Base-by-base conservation (phyloP, 2,113 vertebrate species). In the Bostrychus sinensis region DNA sequence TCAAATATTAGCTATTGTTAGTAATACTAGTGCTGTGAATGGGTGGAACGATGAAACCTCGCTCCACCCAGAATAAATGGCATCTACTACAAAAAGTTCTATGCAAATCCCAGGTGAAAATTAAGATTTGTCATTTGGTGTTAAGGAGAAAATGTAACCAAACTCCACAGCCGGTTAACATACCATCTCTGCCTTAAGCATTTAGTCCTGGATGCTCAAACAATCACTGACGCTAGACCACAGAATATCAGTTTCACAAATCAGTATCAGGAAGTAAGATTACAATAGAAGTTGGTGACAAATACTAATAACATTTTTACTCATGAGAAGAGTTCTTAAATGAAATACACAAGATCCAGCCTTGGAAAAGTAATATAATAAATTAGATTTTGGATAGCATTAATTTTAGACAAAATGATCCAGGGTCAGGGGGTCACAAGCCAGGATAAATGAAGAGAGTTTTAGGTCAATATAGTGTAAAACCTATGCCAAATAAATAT, bases 41-140 rank as follows among this genome's bases (percentile, higher is more conserved):
- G 48, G 48, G 48, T 51, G 25, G 25, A 30, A 28, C 48, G 26
- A 8, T 60, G 56, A 74, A 81, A 73, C 20, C 10, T 39, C 19
- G 45, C 61, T 51, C 10, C 66, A 50, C 66, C 43, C 39, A n/a
- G 38, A 16, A 20, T 2, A 38, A 42, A 38, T 41, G 4, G 22
- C 10, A 25, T 48, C 16, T 9, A 51, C 2, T 51, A 17, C 25
- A 30, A 28, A 28, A 25, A 3, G 16, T 28, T 3, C 23, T 3
- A 28, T 30, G n/a, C 6, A 28, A 30, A 51, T 51, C 16, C 16
- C 48, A 30, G 14, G 48, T 51, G 25, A 30, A 51, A 28, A n/a
- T n/a, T 51, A 23, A 51, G 48, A 25, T 26, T 23, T 14, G 48
- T 51, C 25, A n/a, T 51, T 50, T 51, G 26, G 1, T 17, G 48